Conservation (phyloP, 1,140 invertebrate genomes). For the Caenorhabditis remanei region DNA sequence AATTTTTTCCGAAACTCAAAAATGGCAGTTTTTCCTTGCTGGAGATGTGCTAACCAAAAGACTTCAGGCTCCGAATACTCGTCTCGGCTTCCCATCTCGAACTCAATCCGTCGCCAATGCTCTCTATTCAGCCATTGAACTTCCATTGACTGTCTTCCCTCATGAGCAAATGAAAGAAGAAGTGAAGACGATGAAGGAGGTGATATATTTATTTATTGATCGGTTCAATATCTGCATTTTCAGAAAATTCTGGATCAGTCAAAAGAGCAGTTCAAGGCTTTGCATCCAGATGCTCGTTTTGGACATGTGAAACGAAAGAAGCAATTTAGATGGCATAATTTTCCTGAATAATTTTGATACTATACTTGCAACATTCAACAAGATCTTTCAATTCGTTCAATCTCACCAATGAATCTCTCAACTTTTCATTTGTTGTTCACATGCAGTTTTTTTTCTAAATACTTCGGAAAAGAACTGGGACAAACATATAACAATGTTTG, state of each 20-base stretch:
- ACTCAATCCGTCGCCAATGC: constrained; percentile 34
- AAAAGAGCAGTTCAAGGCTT: background rate
- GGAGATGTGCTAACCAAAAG: background rate
- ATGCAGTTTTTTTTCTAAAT: too few species aligned
- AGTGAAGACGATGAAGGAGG: background rate
- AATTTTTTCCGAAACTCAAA: background rate
- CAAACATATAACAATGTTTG: background rate
- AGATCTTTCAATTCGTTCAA: background rate
- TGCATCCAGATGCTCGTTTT: background rate
- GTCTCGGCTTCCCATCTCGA: background rate
- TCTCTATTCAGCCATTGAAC: constrained; percentile 27
- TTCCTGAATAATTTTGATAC: too few species aligned
- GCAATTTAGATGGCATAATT: too few species aligned
- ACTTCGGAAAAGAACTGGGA: too few species aligned
- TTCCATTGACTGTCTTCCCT: background rate
- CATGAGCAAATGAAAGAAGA: constrained; percentile 6
- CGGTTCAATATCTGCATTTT: background rate
- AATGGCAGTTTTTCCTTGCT: background rate
- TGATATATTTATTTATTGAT: background rate
- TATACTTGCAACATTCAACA: background rate
- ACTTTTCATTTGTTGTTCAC: too few species aligned
- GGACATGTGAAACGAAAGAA: background rate
- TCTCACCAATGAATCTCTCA: too few species aligned
- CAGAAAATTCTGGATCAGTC: background rate
- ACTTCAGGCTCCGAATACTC: background rate